These are phyloP conservation scores for Drosophila nr. perissopoda DNA, from an alignment of 2,888 invertebrate species.

Conservation along the genomic window DNA sequence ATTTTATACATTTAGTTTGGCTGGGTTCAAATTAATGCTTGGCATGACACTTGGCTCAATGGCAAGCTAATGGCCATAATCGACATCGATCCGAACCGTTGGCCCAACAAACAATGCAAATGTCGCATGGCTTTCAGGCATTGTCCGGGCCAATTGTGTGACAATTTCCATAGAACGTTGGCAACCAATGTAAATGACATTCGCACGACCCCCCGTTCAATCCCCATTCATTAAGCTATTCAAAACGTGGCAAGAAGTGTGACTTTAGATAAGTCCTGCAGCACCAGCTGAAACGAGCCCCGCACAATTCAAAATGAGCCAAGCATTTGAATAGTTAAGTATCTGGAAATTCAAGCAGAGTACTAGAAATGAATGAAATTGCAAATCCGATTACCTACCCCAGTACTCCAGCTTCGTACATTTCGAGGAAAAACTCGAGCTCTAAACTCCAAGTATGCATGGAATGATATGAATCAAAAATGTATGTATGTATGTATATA, in stretches of 20 bases:
- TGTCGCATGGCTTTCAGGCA: slow-evolving; percentile 31
- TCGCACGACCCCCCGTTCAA: slow-evolving; percentile 2
- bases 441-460: neutral
- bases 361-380: slow-evolving; percentile 43
- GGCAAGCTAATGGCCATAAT: slow-evolving; percentile 43
- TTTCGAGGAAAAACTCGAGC: neutral
- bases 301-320: slow-evolving; percentile 37
- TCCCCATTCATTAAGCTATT: slow-evolving; percentile 6
- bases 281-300: slow-evolving; percentile 11
- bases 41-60: slow-evolving; percentile 30
- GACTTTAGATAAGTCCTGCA: slow-evolving; percentile 45
- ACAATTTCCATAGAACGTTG: slow-evolving; percentile 35
- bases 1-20: slow-evolving; percentile 1
- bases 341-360: slow-evolving; percentile 37
- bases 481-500: neutral
- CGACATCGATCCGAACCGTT: slow-evolving; percentile 42
- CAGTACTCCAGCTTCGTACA: neutral
- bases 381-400: slow-evolving; percentile 8
- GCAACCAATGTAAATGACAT: slow-evolving; percentile 24
- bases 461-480: neutral
- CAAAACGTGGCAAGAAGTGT: slow-evolving; percentile 40
- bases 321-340: slow-evolving; percentile 50
- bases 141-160: slow-evolving; percentile 39
- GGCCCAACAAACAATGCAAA: slow-evolving; percentile 41
- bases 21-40: slow-evolving; percentile 27